These are phyloP conservation scores for Aspidiotus destructor DNA, from an alignment of 2,888 invertebrate species.

Conservation along the genomic window DNA sequence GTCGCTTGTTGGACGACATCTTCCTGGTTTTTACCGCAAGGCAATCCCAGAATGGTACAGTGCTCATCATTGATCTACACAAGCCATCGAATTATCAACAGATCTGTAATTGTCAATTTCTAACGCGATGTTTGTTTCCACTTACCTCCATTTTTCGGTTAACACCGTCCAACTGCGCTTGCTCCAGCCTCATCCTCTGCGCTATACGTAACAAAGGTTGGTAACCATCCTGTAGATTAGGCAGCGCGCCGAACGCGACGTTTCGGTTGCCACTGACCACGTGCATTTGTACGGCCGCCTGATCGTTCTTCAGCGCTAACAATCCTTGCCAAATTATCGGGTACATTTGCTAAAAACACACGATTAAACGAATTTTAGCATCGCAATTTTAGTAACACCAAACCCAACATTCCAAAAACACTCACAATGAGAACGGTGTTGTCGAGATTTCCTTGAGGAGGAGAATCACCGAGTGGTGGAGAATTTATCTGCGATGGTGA, in stretches of 20 bases:
- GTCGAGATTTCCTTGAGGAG: slow-evolving; percentile 28
- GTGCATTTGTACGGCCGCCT: slow-evolving; percentile 97
- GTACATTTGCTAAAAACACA: slow-evolving; percentile 58
- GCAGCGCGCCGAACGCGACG: slow-evolving; percentile 80
- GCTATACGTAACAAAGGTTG: slow-evolving; percentile 84
- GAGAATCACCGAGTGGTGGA: slow-evolving; percentile 27
- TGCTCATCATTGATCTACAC: slow-evolving; percentile 86
- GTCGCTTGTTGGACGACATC: slow-evolving; percentile 88
- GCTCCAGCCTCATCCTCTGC: slow-evolving; percentile 95
- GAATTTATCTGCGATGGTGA: slow-evolving; percentile 25
- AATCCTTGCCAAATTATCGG: slow-evolving; percentile 97
- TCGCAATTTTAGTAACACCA: not conserved
- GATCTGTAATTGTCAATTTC: not conserved
- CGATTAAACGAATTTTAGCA: not conserved
- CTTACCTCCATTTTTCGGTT: slow-evolving; percentile 89
- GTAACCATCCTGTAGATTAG: slow-evolving; percentile 65
- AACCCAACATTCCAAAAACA: not conserved
- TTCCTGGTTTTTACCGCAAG: slow-evolving; percentile 88
- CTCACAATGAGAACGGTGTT: slow-evolving; percentile 23
- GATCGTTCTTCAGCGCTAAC: slow-evolving; percentile 89
- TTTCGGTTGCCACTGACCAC: slow-evolving; percentile 88
- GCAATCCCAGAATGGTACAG: slow-evolving; percentile 88
- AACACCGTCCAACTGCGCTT: slow-evolving; percentile 89
- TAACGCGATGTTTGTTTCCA: slow-evolving; percentile 19
- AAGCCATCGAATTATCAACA: not conserved